These are phyloP conservation scores for Magallana nippona DNA, from an alignment of 2,888 invertebrate species.

Conservation along the genomic window DNA sequence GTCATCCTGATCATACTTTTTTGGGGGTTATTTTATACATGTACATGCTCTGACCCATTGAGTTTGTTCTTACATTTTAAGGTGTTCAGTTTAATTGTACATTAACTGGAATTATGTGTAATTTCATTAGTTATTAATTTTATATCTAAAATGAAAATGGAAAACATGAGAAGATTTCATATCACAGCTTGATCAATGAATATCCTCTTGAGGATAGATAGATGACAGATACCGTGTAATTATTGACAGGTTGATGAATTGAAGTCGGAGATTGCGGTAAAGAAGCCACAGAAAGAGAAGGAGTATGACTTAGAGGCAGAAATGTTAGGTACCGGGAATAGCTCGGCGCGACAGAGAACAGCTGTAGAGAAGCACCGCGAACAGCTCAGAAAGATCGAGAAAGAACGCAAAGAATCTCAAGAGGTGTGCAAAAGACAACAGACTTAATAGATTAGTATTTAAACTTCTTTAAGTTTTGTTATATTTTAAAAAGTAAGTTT, in stretches of 20 bases:
- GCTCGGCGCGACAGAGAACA: slow-evolving; percentile 58
- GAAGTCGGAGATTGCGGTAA: slow-evolving; percentile 31
- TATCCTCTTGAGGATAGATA: neutral
- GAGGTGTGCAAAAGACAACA: slow-evolving; percentile 63
- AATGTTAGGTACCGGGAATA: slow-evolving; percentile 59
- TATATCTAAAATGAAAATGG: too few relatives aligned
- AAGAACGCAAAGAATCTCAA: slow-evolving; percentile 76
- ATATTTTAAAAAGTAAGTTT: too few relatives aligned
- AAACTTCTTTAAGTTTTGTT: too few relatives aligned
- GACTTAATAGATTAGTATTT: neutral
- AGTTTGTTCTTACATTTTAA: too few relatives aligned
- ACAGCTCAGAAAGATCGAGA: slow-evolving; percentile 74
- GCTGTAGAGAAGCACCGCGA: slow-evolving; percentile 74
- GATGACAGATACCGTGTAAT: neutral
- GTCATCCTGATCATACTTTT: neutral
- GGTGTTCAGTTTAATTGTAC: too few relatives aligned
- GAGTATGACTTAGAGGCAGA: slow-evolving; percentile 66
- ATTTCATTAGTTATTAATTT: too few relatives aligned
- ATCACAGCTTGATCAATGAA: neutral
- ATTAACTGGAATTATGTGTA: too few relatives aligned
- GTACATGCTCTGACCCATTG: too few relatives aligned
- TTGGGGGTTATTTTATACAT: too few relatives aligned
- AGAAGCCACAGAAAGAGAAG: slow-evolving; percentile 64
- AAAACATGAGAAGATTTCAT: too few relatives aligned
- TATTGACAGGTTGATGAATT: slow-evolving; percentile 45